Evolutionary conservation across 2,113 vertebrate species (phyloP).

Genomic region (Corapipo altera): DNA sequence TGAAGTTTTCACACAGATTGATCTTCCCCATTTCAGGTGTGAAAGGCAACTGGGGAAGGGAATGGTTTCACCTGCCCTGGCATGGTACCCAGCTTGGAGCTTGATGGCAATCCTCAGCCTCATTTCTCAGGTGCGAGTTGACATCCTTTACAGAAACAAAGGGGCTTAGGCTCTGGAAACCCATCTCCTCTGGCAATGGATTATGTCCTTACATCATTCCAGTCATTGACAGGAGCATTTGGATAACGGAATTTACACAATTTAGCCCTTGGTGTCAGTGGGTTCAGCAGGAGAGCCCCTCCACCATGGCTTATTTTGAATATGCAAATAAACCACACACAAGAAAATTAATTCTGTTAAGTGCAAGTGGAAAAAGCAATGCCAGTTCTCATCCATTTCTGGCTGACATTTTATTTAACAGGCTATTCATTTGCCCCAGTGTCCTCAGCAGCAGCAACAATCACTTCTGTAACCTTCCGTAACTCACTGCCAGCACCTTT

Average conservation of each 20-base stretch:
- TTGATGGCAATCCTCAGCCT: background rate
- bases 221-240: background rate
- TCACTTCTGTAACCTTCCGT: background rate
- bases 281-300: conserved; percentile 7
- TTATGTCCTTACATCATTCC: background rate
- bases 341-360: background rate
- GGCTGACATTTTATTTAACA: conserved; percentile 32
- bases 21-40: background rate
- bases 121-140: background rate
- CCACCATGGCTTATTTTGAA: background rate
- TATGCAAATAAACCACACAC: background rate
- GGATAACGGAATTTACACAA: background rate
- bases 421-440: background rate
- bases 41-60: background rate
- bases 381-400: background rate
- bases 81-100: background rate
- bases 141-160: background rate
- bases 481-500: background rate
- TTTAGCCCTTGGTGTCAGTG: background rate
- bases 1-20: background rate
- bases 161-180: background rate
- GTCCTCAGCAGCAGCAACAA: background rate
- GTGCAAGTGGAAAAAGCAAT: background rate
- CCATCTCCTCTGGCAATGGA: background rate
- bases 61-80: background rate